Evolutionary conservation across 2,113 vertebrate genomes (phyloP).

Genomic region (Phodopus roborovskii): DNA sequence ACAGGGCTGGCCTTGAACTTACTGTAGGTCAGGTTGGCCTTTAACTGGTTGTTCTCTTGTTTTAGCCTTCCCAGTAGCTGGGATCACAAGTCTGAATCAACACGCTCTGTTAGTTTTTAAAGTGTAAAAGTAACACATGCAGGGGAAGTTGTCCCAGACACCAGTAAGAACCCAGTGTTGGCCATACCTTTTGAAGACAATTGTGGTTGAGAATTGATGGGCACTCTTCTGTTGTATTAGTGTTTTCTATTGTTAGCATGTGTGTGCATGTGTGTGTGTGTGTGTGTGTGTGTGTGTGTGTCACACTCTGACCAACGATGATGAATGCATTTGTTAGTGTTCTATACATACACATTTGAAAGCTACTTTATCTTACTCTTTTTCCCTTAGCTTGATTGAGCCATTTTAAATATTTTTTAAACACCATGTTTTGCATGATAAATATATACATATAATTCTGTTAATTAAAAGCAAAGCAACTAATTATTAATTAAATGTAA

Average conservation of each 20-base stretch:
- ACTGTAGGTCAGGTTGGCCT: background rate
- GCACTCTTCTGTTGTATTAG: accelerated
- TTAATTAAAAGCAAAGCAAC: background rate
- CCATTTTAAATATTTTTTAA: background rate
- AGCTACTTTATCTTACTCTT: background rate
- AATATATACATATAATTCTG: background rate
- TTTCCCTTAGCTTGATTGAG: background rate
- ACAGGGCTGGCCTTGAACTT: background rate
- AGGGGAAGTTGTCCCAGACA: background rate
- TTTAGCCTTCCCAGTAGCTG: background rate
- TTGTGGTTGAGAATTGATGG: background rate
- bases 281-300: no score
- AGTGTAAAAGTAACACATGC: background rate
- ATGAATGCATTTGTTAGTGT: accelerated
- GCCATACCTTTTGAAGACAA: background rate
- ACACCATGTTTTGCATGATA: background rate
- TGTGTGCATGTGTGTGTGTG: no score
- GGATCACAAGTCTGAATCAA: background rate
- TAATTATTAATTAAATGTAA: background rate
- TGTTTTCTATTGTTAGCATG: no score
- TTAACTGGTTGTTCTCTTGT: background rate
- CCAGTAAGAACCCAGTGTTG: background rate
- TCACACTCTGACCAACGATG: accelerated
- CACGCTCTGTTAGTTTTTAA: background rate
- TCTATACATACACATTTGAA: background rate